These are phyloP conservation scores for Lytechinus variegatus DNA, from an alignment of 35 echinoderm and acorn worm species.

Conservation along the genomic window DNA sequence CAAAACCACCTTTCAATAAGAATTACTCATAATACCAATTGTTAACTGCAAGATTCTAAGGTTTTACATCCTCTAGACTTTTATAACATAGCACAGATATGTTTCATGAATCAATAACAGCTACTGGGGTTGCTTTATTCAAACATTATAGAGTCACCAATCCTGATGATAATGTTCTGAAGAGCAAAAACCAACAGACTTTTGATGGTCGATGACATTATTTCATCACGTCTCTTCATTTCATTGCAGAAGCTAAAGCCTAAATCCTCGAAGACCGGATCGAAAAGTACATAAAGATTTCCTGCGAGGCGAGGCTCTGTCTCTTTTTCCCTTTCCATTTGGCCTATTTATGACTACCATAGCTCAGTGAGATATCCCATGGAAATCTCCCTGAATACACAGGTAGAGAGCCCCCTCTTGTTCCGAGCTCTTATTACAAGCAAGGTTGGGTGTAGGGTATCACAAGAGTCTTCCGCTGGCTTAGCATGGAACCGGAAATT, in stretches of 20 bases:
- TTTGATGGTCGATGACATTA: neutral
- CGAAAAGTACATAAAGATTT: neutral
- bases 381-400: neutral
- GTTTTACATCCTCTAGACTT: neutral
- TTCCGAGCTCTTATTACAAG: neutral
- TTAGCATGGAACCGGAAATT: slow-evolving; percentile 1
- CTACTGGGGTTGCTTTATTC: neutral
- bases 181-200: neutral
- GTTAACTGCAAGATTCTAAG: neutral
- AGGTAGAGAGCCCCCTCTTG: neutral
- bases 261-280: neutral
- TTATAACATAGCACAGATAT: neutral
- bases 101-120: neutral
- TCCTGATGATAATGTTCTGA: too few relatives aligned
- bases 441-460: neutral
- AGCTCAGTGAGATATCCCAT: slow-evolving; percentile 10
- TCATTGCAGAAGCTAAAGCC: neutral
- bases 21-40: neutral
- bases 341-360: neutral
- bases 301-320: neutral
- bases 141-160: neutral
- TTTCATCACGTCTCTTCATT: neutral
- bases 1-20: neutral
- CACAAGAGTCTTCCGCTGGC: neutral
- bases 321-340: neutral